Conservation (phyloP, 2,113 vertebrate genomes). For the Cathartes aura region DNA sequence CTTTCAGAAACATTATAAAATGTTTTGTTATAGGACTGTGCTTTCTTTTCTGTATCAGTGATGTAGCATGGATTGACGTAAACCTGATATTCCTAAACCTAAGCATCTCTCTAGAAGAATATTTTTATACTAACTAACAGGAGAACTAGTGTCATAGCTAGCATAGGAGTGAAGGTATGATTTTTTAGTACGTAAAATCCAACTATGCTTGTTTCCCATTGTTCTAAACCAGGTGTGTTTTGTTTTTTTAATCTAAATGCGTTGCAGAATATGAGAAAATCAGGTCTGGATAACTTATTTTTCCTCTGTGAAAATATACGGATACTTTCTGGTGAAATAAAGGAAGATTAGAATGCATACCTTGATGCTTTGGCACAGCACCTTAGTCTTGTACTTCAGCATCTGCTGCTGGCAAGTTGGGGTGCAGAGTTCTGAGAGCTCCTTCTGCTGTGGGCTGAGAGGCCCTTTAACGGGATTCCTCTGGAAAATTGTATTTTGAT, state of each 20-base stretch:
- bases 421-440: neutral
- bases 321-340: neutral
- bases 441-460: neutral
- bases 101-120: neutral
- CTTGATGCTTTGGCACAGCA: neutral
- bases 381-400: neutral
- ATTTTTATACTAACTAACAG: neutral
- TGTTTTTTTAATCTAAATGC: neutral
- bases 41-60: neutral
- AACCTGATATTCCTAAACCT: neutral
- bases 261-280: neutral
- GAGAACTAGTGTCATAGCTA: neutral
- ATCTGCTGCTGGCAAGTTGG: neutral
- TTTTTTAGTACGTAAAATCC: neutral
- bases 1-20: neutral
- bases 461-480: neutral
- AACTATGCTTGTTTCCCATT: accelerated
- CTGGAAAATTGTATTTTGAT: neutral
- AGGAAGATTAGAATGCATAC: neutral
- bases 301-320: accelerated
- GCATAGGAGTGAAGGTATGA: neutral
- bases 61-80: neutral
- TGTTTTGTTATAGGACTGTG: neutral
- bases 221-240: neutral
- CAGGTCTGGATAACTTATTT: neutral